Conservation (phyloP, 2,113 vertebrate species). For the Phainopepla nitens region DNA sequence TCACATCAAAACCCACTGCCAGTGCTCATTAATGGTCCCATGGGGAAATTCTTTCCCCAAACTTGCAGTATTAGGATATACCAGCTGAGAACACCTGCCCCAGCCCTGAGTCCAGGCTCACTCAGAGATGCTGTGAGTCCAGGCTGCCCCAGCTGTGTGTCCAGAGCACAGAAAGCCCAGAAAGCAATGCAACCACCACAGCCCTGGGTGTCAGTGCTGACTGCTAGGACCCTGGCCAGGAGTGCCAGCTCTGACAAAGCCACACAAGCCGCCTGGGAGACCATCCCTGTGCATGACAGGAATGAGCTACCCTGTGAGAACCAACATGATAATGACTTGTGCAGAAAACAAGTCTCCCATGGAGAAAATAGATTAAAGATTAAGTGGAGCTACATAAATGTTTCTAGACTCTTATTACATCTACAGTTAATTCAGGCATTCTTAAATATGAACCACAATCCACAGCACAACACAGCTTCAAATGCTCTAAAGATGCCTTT, state of each 20-base stretch:
- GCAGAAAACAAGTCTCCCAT: not conserved
- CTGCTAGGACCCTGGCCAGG: not conserved
- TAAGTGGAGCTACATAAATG: not conserved
- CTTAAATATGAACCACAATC: not conserved
- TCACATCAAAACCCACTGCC: not conserved
- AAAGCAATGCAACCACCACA: accelerated
- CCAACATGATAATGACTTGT: not conserved
- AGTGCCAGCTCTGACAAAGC: not conserved
- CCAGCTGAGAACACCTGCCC: not conserved
- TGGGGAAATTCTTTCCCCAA: not conserved
- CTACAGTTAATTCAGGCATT: not conserved
- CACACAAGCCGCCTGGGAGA: not conserved
- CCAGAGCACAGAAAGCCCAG: not conserved
- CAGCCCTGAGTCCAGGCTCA: not conserved
- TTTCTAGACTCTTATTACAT: not conserved
- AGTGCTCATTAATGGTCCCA: not conserved
- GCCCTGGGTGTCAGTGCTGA: not conserved
- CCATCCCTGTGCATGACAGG: too few relatives aligned
- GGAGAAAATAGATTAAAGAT: not conserved
- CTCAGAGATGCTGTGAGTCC: not conserved
- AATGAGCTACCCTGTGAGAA: not conserved
- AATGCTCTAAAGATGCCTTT: not conserved
- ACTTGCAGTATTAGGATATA: not conserved
- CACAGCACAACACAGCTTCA: not conserved
- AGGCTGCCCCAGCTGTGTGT: not conserved